Conservation (phyloP, 2,888 invertebrate genomes). For the Oxystoma pomonae region DNA sequence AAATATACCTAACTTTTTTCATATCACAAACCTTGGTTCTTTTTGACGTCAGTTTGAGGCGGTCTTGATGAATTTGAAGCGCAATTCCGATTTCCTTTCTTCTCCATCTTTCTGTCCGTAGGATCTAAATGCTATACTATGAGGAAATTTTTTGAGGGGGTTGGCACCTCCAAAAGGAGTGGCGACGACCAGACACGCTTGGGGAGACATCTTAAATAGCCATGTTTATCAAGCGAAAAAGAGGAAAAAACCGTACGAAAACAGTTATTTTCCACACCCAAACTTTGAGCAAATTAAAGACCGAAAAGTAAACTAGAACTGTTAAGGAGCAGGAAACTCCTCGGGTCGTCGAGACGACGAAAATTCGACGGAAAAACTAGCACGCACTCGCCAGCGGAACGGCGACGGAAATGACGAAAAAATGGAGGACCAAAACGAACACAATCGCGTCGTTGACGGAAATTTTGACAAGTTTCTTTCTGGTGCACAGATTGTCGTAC, state of each 20-base stretch:
- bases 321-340: conserved; percentile 58
- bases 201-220: conserved; percentile 78
- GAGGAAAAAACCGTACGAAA: conserved; percentile 48
- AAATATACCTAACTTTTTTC: too few species aligned
- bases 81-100: conserved; percentile 65
- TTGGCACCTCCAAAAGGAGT: conserved; percentile 69
- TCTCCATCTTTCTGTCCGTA: conserved; percentile 63
- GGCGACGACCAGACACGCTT: conserved; percentile 61
- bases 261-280: conserved; percentile 21
- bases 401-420: conserved; percentile 56
- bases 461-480: neutral
- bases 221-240: conserved; percentile 64
- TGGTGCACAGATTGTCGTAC: neutral
- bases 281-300: neutral
- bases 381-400: conserved; percentile 63
- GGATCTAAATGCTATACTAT: conserved; percentile 40
- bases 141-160: conserved; percentile 48
- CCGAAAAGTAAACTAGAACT: conserved; percentile 1
- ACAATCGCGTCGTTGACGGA: neutral
- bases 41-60: conserved; percentile 69
- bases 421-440: neutral
- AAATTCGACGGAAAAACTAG: conserved; percentile 47
- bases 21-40: conserved; percentile 43
- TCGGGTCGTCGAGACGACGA: conserved; percentile 65
- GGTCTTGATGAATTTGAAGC: conserved; percentile 67